Conservation (phyloP, 2,888 invertebrate species). For the Hydrotaea diabolus region DNA sequence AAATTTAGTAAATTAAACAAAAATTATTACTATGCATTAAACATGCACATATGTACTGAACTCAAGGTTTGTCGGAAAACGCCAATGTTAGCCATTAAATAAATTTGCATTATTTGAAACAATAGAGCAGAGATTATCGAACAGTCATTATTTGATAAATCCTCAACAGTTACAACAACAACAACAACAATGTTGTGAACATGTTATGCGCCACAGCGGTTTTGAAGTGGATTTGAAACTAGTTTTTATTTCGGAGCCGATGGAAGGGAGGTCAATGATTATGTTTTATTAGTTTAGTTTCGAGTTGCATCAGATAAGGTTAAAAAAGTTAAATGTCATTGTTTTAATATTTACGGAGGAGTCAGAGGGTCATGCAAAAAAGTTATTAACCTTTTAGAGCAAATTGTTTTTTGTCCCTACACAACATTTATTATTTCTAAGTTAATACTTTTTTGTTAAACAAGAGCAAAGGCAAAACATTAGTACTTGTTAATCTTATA, state of each 20-base stretch:
- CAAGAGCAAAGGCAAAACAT: too few species aligned
- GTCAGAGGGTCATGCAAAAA: too few species aligned
- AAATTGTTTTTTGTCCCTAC: too few species aligned
- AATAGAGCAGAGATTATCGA: slow-evolving; percentile 24
- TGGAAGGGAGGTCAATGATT: background rate
- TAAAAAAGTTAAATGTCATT: too few species aligned
- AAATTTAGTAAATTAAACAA: slow-evolving; percentile 64
- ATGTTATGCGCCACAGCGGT: background rate
- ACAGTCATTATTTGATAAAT: slow-evolving; percentile 33
- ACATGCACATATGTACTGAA: background rate
- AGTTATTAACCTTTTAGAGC: too few species aligned
- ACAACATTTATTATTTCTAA: too few species aligned
- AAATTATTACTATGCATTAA: slow-evolving; percentile 43
- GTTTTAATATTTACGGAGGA: too few species aligned
- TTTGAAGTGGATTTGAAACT: slow-evolving; percentile 18
- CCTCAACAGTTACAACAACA: too few species aligned
- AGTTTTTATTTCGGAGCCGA: background rate
- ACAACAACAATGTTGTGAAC: background rate
- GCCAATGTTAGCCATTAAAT: background rate
- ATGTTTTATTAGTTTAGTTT: slow-evolving; percentile 15
- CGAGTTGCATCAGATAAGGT: background rate
- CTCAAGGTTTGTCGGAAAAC: background rate
- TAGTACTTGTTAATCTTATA: too few species aligned
- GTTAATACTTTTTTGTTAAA: too few species aligned
- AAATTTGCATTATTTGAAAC: slow-evolving; percentile 20